Percentiles rank a stretch among this genome's conserved stretches.
Evolutionary conservation across 2,113 vertebrate genomes (phyloP).

Genomic region (Datnioides undecimradiatus): DNA sequence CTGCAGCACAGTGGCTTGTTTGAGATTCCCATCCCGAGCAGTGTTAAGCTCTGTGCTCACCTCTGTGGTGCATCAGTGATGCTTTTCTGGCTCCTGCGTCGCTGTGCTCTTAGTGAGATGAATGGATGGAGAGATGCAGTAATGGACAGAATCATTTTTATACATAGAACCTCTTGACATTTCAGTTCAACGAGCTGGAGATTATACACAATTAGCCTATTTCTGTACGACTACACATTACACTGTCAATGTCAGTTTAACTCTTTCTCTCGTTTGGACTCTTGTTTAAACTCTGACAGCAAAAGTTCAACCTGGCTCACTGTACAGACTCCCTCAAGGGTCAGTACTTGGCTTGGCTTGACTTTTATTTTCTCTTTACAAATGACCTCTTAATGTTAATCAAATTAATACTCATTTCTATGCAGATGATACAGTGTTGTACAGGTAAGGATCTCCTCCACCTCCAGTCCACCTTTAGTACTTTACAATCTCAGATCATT

Average conservation of each 20-base stretch:
- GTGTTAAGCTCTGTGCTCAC: neutral
- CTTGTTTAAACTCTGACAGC: too few species aligned
- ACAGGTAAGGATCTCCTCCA: neutral
- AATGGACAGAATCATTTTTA: conserved; percentile 2
- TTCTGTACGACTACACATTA: neutral
- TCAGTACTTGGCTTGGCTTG: neutral
- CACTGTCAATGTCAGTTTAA: neutral
- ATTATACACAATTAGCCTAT: neutral
- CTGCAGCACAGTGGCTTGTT: neutral
- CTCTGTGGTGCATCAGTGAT: conserved; percentile 14
- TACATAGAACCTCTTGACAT: neutral
- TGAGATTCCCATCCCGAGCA: neutral
- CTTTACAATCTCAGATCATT: too few species aligned
- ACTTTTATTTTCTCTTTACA: neutral
- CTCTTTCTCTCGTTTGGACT: neutral
- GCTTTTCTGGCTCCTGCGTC: conserved; percentile 4
- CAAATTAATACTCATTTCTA: neutral
- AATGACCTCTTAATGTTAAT: neutral
- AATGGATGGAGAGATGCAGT: neutral
- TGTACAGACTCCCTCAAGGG: neutral
- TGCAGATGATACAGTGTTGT: neutral
- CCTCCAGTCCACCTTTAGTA: neutral
- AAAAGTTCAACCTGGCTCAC: neutral
- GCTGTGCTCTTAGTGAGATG: neutral
- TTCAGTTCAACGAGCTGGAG: neutral